These are phyloP conservation scores for Garrulus glandarius DNA, from an alignment of 2,797 vertebrate genomes.

Conservation along the genomic window DNA sequence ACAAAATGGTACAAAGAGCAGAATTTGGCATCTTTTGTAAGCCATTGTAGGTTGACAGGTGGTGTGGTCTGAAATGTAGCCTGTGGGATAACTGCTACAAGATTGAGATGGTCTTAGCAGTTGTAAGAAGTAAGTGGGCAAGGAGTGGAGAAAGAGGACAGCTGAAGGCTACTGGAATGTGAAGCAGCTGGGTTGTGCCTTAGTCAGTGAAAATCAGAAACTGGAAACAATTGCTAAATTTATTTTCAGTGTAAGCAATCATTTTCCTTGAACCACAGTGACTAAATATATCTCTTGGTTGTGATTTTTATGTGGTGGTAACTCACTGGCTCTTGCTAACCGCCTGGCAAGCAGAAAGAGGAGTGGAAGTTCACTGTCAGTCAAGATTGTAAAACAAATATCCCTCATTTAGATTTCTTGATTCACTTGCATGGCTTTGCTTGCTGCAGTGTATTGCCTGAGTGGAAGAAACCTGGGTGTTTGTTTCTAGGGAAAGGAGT, in stretches of 20 bases:
- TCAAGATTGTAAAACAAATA: neutral
- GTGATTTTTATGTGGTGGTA: constrained; percentile 10
- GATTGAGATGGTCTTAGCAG: neutral
- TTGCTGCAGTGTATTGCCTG: neutral
- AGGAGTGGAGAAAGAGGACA: constrained; percentile 18
- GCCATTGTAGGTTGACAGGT: neutral
- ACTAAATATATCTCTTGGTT: constrained; percentile 36
- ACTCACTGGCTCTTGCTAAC: constrained; percentile 15
- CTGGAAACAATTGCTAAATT: constrained; percentile 61
- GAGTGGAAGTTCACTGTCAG: neutral
- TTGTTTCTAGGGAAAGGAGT: neutral
- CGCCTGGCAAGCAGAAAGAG: neutral
- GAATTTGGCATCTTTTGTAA: neutral
- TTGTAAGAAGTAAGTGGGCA: neutral
- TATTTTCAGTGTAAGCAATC: constrained; percentile 49
- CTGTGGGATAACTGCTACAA: neutral
- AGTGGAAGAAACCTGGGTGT: neutral
- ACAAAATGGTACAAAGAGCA: neutral
- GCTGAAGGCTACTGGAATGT: constrained; percentile 55
- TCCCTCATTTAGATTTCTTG: neutral
- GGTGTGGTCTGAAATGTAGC: neutral
- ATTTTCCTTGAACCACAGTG: constrained; percentile 31
- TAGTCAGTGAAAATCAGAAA: constrained; percentile 46
- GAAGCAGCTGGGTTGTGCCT: constrained; percentile 26
- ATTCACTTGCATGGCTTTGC: neutral